Evolutionary conservation across 2,888 invertebrate species (phyloP), one percentile per base, ranked within the genome.

Genomic region (Drosophila buzzatii): DNA sequence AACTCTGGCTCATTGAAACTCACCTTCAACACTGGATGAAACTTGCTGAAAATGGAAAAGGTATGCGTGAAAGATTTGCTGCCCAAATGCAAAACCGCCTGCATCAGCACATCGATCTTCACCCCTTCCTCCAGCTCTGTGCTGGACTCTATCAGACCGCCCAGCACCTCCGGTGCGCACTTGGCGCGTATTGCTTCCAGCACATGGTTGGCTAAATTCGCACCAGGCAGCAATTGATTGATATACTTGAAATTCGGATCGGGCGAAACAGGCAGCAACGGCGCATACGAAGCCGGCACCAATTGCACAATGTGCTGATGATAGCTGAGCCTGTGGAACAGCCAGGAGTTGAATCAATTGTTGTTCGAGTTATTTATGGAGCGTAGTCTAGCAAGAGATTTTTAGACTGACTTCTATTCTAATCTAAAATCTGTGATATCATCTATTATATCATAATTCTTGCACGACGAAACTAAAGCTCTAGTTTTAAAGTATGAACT

Each of bases 231-330:
- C 2, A 20, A 10, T 5, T 98, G 97, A 91, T 96, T 95, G 1
- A 96, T 95, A 91, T 98, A 99, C 93, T 98, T 99, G 93, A 97
- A 99, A 78, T 96, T 95, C 0, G 97, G 96, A 80, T 96, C 96
- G 0, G 98, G 97, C 91, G 96, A 95, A 18, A 95, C 93, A 1
- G 99, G 99, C 69, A 99, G 95, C 78, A 99, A 94, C 18, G 96
- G 94, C 2, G 95, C 95, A 93, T 98, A 98, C 0, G 96, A 94
- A 85, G 96, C 96, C 2, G 99, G 99, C 90, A 98, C 95, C 94
- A 98, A 96, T 81, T 99, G 98, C 60, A 96, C 95, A 68, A 99
- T 96, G 86, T 98, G 95, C 92, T 98, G 97, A 91, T 98, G 97
- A 93, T 99, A 99, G 1, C 99, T 98, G 73, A 99, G 94, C 90